Percentiles rank a stretch among this genome's conserved stretches.
phyloP scores from a whole-genome alignment of 2,888 invertebrate genomes.

The Trimorus sp. region DNA sequence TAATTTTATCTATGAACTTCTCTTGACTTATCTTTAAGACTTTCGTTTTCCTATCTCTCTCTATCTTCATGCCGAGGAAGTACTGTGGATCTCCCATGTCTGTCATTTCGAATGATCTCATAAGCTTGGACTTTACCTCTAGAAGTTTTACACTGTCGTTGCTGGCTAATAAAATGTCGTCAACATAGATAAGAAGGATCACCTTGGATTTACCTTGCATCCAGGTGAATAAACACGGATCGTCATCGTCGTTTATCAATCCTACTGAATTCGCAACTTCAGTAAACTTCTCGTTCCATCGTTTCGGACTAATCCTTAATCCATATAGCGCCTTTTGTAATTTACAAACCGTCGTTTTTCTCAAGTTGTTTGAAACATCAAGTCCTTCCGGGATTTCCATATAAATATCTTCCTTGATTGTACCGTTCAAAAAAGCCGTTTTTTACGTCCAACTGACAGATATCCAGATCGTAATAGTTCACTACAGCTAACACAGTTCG shows the following conservation, averaged over 20 bases:
- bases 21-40: too few species aligned
- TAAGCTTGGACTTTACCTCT: too few species aligned
- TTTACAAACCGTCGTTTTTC: slow-evolving; percentile 8
- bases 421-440: background rate
- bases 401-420: background rate
- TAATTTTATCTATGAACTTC: too few species aligned
- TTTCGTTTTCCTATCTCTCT: too few species aligned
- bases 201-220: background rate
- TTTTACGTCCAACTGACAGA: slow-evolving; percentile 1
- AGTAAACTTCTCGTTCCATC: slow-evolving; percentile 9
- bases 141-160: too few species aligned
- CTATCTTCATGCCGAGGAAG: too few species aligned
- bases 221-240: slow-evolving; percentile 2
- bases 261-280: background rate
- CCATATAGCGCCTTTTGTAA: slow-evolving; percentile 4
- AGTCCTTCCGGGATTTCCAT: background rate
- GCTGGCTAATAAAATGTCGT: too few species aligned
- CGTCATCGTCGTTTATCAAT: background rate
- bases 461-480: background rate
- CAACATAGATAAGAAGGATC: too few species aligned
- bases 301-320: slow-evolving; percentile 1
- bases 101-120: too few species aligned
- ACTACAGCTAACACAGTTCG: background rate
- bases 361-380: background rate
- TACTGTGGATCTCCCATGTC: too few species aligned